Percentiles rank a stretch among this genome's conserved stretches.
phyloP scores from a whole-genome alignment of 2,888 invertebrate species.

The Laothoe populi region DNA sequence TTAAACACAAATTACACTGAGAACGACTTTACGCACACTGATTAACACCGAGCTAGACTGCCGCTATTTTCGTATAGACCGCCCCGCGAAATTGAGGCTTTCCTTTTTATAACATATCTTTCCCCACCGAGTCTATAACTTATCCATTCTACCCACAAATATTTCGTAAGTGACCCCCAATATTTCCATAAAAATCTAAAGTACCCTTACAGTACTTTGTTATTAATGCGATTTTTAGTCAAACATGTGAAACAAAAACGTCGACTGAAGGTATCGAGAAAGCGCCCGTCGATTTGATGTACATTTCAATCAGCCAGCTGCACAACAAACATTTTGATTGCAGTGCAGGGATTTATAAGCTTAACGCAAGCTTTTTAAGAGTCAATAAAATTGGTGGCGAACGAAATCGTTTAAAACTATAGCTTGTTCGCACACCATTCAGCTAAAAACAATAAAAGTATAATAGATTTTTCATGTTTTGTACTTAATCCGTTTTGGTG shows the following conservation, averaged over 20 bases:
- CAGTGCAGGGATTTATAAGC: conserved; percentile 51
- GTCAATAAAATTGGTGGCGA: conserved; percentile 69
- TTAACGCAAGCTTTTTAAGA: conserved; percentile 66
- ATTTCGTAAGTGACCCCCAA: no score
- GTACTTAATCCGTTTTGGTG: conserved; percentile 61
- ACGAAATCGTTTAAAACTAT: conserved; percentile 64
- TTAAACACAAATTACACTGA: no score
- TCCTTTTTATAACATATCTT: no score
- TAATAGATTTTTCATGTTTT: conserved; percentile 79
- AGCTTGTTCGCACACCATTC: conserved; percentile 63
- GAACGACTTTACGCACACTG: no score
- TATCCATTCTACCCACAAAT: no score
- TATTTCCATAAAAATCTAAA: no score
- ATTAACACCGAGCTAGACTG: no score
- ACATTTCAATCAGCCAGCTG: conserved; percentile 19
- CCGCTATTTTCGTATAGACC: no score
- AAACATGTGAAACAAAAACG: conserved; percentile 1
- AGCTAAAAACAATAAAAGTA: conserved; percentile 66
- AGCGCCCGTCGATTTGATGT: conserved; percentile 9
- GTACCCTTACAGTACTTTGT: no score
- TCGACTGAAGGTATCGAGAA: conserved; percentile 10
- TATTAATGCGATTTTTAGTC: conserved; percentile 18
- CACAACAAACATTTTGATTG: conserved; percentile 45
- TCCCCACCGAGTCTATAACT: no score
- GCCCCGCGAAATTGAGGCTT: background rate